Evolutionary conservation across 2,888 invertebrate genomes (phyloP), one percentile per base, ranked within the genome.

Genomic region (Ornithoptera alexandrae): DNA sequence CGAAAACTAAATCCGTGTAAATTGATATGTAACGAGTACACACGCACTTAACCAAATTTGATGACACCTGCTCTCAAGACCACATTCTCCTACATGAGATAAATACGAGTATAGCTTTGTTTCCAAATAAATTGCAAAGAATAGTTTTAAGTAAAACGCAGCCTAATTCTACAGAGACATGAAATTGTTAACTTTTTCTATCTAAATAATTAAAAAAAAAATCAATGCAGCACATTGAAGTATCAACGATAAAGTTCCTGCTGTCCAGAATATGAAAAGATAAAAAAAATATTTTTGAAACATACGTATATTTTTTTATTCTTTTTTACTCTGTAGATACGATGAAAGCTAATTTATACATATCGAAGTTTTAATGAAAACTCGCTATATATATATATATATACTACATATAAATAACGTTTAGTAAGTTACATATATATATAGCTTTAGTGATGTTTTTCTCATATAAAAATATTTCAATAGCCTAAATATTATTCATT

Each of bases 401-500:
- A 53, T 5, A n/a, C 53, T 53, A 53, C 7, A n/a, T 53, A 53
- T 53, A 53, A 53, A n/a, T n/a, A 53, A 53, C 53, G 2, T 5
- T 53, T n/a, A 53, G 18, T 53, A n/a, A 53, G n/a, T 53, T n/a
- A 53, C 10, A 50, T 50, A 17, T 18, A 17, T 18, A n/a, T 6
- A n/a, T n/a, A 18, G n/a, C 53, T 18, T 2, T 53, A 53, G 53
- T n/a, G 53, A n/a, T n/a, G 53, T 18, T 68, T 58, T 68, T 42
- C 22, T 61, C 68, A 65, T 69, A 69, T 56, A 68, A 69, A 69
- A 69, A 65, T 65, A 65, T 65, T 69, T 56, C 64, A 65, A 56
- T 69, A 42, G 60, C 42, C 59, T 68, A 69, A 36, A 18, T 39
- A 12, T 6, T 15, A 17, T 61, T 61, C 30, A 50, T 53, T 20